Evolutionary conservation across 2,113 vertebrate genomes (phyloP), one percentile per base, ranked within the genome.

Genomic region (Lepisosteus osseus): DNA sequence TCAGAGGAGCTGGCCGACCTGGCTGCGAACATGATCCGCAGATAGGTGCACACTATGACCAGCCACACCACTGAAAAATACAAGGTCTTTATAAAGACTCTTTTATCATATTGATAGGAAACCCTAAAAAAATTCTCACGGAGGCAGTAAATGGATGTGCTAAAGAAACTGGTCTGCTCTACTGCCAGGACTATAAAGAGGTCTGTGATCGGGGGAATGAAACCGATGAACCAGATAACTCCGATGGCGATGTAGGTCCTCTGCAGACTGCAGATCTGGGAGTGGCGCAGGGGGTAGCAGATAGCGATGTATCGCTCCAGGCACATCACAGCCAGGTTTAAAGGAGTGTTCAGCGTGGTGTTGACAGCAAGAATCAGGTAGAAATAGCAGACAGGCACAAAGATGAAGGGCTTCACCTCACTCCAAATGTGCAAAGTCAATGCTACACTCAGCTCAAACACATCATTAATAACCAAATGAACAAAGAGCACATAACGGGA

Each of bases 41-140:
- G 8, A 8, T 77, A 74, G 13, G 72, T 77, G 72, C 61, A 74
- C 3, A 77, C 44, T 40, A 74, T 41, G 15, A 61, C 61, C 40
- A 72, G 15, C 64, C 69, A 77, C 64, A 77, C 72, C 14, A 64
- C 54, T 3, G 41, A 62, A 54, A 72, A 61, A 68, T 65, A 74
- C 12, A 43, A 8, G 0, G 65, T 42, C 41, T 67, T 67, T n/a
- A 45, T 2, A 0, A 41, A 43, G 3, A 29, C 15, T 4, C 41
- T 41, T 17, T 41, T 77, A 14, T 51, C 29, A 3, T 54, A 0
- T 11, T 73, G 41, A 63, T 54, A 14, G 13, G 55, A 15, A 0
- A 4, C 14, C 11, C n/a, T 8, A 6, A 59, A 13, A 5, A n/a
- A 6, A 13, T n/a, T 15, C 13, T 13, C 11, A 13, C 57, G 12